A percentile compares a stretch with the other conserved stretches of the same genome.
phyloP scores from a whole-genome alignment of 2,113 vertebrate species.

The Alces alces region DNA sequence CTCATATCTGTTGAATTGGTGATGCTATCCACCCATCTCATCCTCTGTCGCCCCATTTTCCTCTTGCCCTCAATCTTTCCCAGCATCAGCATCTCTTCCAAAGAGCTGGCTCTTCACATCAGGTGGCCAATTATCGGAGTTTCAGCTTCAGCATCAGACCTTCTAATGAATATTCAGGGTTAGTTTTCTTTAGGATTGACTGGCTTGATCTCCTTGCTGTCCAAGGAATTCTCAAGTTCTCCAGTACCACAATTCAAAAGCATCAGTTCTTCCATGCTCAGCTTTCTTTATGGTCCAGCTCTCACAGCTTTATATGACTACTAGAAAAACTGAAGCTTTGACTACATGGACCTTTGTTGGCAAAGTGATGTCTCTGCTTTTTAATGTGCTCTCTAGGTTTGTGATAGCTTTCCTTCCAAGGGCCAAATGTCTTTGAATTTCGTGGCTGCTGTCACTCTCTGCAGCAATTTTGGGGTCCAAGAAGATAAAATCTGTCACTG shows the following conservation, averaged over 20 bases:
- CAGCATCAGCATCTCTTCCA: neutral
- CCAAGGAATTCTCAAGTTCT: neutral
- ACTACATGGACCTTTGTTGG: neutral
- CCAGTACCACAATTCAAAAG: neutral
- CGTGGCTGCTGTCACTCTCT: neutral
- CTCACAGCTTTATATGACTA: neutral
- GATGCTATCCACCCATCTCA: neutral
- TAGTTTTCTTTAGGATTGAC: neutral
- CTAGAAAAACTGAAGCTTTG: neutral
- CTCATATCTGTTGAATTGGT: neutral
- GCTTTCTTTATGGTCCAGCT: neutral
- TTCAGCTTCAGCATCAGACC: neutral
- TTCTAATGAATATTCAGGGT: neutral
- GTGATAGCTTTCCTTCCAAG: neutral
- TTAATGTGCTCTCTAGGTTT: neutral
- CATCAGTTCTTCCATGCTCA: neutral
- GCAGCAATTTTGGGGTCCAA: neutral
- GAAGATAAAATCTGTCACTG: neutral
- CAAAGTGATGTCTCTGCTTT: neutral
- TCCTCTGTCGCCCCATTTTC: neutral
- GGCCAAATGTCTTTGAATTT: neutral
- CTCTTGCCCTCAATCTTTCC: neutral
- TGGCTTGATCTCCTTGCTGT: neutral
- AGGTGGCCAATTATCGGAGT: neutral
- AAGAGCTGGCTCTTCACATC: neutral